These are phyloP conservation scores for Prolemur simus DNA, from an alignment of 2,113 vertebrate species.

Conservation along the genomic window DNA sequence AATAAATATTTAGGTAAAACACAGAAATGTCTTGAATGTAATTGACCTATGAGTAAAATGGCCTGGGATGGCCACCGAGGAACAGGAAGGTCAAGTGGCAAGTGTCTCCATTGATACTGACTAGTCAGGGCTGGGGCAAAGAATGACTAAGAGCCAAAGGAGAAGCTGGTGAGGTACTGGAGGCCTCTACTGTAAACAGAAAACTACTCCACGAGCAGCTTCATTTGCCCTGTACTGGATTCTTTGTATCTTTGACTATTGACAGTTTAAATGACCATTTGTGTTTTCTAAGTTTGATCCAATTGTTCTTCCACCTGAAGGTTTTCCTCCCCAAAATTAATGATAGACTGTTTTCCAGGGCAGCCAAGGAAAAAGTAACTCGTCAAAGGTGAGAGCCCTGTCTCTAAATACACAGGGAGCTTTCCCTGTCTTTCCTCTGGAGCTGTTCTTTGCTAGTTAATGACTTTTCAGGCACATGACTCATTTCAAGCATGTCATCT, in stretches of 20 bases:
- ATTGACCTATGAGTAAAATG: neutral
- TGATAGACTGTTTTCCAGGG: neutral
- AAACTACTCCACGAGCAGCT: neutral
- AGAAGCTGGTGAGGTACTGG: neutral
- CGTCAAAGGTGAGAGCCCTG: neutral
- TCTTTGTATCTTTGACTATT: neutral
- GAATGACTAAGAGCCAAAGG: neutral
- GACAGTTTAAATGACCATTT: neutral
- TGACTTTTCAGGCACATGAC: neutral
- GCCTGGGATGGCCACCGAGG: neutral
- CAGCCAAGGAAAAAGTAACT: neutral
- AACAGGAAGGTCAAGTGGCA: neutral
- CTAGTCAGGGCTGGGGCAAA: neutral
- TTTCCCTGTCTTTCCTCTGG: neutral
- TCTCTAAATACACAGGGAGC: neutral
- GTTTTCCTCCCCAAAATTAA: neutral
- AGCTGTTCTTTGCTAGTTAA: neutral
- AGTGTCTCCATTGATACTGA: neutral
- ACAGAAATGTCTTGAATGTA: neutral
- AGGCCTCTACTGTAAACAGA: neutral
- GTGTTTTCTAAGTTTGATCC: neutral
- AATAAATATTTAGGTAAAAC: neutral
- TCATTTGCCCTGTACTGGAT: neutral
- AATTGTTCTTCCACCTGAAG: neutral
- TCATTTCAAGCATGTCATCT: neutral